Percentiles rank a stretch among this genome's conserved stretches.
Evolutionary conservation across 2,888 invertebrate genomes (phyloP).

Genomic region (Tinea pellionella): DNA sequence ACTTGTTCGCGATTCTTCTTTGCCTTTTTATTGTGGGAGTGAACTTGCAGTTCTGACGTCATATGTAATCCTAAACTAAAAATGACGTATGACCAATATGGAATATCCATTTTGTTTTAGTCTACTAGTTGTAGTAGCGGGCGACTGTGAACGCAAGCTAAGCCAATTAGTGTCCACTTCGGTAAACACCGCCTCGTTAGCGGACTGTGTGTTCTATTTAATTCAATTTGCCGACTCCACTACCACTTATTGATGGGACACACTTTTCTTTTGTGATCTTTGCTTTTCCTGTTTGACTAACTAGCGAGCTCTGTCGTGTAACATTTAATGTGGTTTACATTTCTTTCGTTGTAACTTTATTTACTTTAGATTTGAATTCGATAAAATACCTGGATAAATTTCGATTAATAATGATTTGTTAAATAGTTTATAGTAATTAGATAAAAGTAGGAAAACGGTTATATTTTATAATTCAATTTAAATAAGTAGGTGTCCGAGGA

Average conservation of each 20-base stretch:
- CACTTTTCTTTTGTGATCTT: constrained; percentile 21
- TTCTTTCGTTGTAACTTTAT: not conserved
- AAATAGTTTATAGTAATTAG: too few species aligned
- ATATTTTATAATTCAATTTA: not conserved
- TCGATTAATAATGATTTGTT: too few species aligned
- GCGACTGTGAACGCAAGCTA: constrained; percentile 57
- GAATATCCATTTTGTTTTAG: constrained; percentile 6
- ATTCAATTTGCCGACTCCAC: constrained; percentile 64
- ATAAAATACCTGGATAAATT: too few species aligned
- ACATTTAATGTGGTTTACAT: not conserved
- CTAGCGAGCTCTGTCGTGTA: not conserved
- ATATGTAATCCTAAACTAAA: not conserved
- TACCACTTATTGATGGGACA: constrained; percentile 60
- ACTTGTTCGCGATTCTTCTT: too few species aligned
- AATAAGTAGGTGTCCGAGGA: not conserved
- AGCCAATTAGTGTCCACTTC: constrained; percentile 69
- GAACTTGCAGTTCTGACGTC: too few species aligned
- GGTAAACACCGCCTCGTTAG: constrained; percentile 68
- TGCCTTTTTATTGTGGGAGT: too few species aligned
- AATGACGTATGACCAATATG: not conserved
- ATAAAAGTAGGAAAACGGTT: not conserved
- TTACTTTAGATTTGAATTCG: not conserved
- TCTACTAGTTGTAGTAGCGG: constrained; percentile 23
- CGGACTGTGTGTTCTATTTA: constrained; percentile 67
- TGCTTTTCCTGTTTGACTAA: constrained; percentile 1